phyloP scores from a whole-genome alignment of 2,113 vertebrate species.

The Clarias gariepinus region DNA sequence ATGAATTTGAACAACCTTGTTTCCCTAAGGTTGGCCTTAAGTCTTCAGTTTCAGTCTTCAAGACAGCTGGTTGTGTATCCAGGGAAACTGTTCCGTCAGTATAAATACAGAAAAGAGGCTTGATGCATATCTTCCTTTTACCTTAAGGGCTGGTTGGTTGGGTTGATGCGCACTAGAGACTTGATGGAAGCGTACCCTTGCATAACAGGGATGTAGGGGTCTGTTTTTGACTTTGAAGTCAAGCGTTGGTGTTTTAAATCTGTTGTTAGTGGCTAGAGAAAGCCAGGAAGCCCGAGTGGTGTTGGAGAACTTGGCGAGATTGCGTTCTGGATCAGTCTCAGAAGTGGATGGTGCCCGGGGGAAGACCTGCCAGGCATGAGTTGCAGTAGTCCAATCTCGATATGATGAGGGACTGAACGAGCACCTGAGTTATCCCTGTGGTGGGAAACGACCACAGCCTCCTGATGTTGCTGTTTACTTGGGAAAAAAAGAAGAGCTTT shows the following conservation, averaged over 20 bases:
- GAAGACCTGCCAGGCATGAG: not conserved
- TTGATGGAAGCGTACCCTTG: not conserved
- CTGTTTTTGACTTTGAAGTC: not conserved
- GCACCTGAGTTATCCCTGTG: not conserved
- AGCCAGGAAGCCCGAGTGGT: not conserved
- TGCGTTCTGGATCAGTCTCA: not conserved
- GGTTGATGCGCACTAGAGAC: not conserved
- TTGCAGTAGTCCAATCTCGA: not conserved
- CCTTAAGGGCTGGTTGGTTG: not conserved
- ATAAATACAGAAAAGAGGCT: not conserved
- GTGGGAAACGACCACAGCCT: not conserved
- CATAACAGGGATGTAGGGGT: not conserved
- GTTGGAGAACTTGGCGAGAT: constrained; percentile 1
- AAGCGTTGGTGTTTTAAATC: not conserved
- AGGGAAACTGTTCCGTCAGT: not conserved
- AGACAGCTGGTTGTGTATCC: not conserved
- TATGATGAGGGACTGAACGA: constrained; percentile 2
- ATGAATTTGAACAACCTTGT: not conserved
- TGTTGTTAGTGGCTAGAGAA: not conserved
- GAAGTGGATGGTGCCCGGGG: constrained; percentile 5
- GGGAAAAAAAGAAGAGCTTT: not conserved
- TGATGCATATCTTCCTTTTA: not conserved
- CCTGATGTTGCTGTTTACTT: not conserved
- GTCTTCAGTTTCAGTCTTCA: not conserved
- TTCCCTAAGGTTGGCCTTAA: not conserved